Evolutionary conservation across 2,113 vertebrate genomes (phyloP).

Genomic region (Hippopotamus amphibius): DNA sequence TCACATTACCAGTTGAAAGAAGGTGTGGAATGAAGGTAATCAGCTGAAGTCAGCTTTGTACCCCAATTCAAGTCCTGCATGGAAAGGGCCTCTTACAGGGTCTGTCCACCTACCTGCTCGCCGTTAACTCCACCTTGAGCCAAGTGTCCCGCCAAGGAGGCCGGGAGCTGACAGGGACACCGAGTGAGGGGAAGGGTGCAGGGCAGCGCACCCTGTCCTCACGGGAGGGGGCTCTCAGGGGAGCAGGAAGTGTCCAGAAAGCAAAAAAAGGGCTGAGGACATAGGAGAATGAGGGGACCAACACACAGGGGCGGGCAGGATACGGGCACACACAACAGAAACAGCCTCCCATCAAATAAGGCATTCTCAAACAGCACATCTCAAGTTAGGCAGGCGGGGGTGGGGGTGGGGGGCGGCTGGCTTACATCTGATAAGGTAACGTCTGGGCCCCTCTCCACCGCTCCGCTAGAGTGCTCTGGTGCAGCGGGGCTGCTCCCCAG

Average conservation of each 20-base stretch:
- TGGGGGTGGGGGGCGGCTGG: not conserved
- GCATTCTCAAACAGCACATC: not conserved
- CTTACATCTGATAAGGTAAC: not conserved
- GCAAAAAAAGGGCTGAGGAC: not conserved
- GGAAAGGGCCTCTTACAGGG: not conserved
- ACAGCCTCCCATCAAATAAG: not conserved
- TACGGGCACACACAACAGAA: not conserved
- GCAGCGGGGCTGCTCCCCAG: not conserved
- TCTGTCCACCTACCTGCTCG: not conserved
- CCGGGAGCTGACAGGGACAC: not conserved
- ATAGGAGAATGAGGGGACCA: not conserved
- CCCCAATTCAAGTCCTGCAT: not conserved
- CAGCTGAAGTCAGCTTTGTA: not conserved
- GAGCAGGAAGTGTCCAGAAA: not conserved
- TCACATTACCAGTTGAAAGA: not conserved
- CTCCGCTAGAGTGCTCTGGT: not conserved
- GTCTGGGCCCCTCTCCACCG: not conserved
- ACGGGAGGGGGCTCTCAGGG: not conserved
- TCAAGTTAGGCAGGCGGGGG: fast-evolving
- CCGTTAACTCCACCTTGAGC: not conserved
- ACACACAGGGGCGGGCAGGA: not conserved
- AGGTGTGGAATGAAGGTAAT: not conserved
- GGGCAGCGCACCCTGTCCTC: not conserved
- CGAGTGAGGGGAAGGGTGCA: not conserved
- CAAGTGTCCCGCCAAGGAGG: not conserved